These are phyloP conservation scores for Phylloscopus whistleri DNA, from an alignment of 2,113 vertebrate species.

Conservation along the genomic window DNA sequence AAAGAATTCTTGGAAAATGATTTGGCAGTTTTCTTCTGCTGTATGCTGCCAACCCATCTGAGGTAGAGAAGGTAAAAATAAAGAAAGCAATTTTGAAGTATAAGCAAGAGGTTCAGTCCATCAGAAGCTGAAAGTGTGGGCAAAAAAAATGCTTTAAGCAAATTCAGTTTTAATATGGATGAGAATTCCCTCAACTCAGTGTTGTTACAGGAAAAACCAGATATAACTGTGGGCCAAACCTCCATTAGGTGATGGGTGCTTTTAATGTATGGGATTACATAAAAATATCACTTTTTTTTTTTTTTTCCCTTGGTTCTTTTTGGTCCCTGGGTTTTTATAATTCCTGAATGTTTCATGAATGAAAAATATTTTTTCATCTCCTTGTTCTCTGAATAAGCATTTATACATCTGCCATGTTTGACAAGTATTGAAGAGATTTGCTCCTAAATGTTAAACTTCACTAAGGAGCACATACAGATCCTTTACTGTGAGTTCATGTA, in stretches of 20 bases:
- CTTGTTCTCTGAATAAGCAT: background rate
- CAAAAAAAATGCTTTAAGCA: fast-evolving
- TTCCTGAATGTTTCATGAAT: background rate
- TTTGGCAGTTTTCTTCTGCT: background rate
- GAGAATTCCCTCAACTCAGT: background rate
- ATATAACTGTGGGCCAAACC: background rate
- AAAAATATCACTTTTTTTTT: background rate
- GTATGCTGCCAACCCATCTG: fast-evolving
- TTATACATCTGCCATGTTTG: background rate
- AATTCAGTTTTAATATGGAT: background rate
- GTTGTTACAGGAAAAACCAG: background rate
- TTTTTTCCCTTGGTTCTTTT: background rate
- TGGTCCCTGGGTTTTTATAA: background rate
- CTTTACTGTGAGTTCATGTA: background rate
- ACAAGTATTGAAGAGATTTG: background rate
- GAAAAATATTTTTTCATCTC: background rate
- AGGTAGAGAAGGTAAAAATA: background rate
- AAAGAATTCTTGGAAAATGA: fast-evolving
- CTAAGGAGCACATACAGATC: background rate
- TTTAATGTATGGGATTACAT: background rate
- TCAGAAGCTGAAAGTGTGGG: background rate
- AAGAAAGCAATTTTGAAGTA: background rate
- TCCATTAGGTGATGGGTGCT: background rate
- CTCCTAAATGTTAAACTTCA: background rate
- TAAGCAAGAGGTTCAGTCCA: background rate